phyloP scores from a whole-genome alignment of 2,888 invertebrate species.

The Drosophila picticornis region DNA sequence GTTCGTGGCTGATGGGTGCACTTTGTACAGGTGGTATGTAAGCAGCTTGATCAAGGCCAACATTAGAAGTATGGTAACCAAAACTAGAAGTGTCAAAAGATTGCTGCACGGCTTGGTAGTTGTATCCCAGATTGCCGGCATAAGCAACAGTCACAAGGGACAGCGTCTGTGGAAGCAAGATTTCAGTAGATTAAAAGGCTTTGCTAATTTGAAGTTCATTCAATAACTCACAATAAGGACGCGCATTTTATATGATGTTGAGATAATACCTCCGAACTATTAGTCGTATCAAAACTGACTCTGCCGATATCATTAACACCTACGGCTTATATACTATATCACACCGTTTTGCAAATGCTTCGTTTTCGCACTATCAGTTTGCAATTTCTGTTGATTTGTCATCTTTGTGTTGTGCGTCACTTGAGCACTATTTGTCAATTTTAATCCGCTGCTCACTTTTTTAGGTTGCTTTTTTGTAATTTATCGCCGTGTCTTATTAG shows the following conservation, averaged over 20 bases:
- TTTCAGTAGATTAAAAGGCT: background rate
- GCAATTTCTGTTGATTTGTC: conserved; percentile 27
- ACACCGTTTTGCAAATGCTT: conserved; percentile 11
- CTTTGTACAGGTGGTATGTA: conserved; percentile 38
- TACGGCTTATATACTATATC: conserved; percentile 65
- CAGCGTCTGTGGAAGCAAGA: conserved; percentile 38
- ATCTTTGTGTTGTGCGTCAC: conserved; percentile 54
- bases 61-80: conserved; percentile 34
- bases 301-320: conserved; percentile 50
- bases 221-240: conserved; percentile 67
- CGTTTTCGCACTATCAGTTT: conserved; percentile 46
- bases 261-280: conserved; percentile 53
- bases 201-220: background rate
- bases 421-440: conserved; percentile 43
- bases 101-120: conserved; percentile 71
- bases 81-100: conserved; percentile 38
- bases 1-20: conserved; percentile 21
- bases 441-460: conserved; percentile 36
- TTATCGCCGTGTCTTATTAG: conserved; percentile 18
- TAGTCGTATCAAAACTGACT: conserved; percentile 53
- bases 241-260: conserved; percentile 64
- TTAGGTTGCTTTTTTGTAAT: conserved; percentile 13
- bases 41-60: conserved; percentile 33
- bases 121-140: conserved; percentile 71
- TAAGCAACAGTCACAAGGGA: conserved; percentile 66